Percentiles rank a stretch among this genome's conserved stretches.
Evolutionary conservation across 1,140 invertebrate genomes (phyloP).

Genomic region (Drosophila santomea): DNA sequence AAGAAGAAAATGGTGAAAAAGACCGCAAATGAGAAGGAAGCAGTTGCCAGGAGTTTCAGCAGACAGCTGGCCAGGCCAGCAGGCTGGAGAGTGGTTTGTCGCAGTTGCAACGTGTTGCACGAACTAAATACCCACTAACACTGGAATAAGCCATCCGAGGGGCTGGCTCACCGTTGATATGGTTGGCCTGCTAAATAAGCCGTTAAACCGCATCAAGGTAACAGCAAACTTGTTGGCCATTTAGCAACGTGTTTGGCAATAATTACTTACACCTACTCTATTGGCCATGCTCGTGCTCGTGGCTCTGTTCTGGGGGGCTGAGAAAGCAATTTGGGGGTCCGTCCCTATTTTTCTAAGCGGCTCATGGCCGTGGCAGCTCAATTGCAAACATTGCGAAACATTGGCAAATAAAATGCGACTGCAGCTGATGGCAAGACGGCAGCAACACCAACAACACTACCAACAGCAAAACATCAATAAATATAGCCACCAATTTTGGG

Average conservation of each 20-base stretch:
- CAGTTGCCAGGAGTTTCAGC: slow-evolving; percentile 30
- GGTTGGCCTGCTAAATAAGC: slow-evolving; percentile 42
- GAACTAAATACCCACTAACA: slow-evolving; percentile 78
- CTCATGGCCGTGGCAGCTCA: slow-evolving; percentile 56
- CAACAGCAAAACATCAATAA: slow-evolving; percentile 25
- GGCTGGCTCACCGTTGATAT: background rate
- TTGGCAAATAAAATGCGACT: slow-evolving; percentile 66
- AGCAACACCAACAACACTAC: slow-evolving; percentile 9
- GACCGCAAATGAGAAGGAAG: slow-evolving; percentile 66
- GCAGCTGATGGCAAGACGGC: slow-evolving; percentile 27
- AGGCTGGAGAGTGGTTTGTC: slow-evolving; percentile 2
- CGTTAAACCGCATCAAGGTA: slow-evolving; percentile 63
- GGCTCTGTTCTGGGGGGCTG: slow-evolving; percentile 44
- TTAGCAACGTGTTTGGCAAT: slow-evolving; percentile 21
- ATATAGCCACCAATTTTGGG: slow-evolving; percentile 62
- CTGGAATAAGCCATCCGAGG: slow-evolving; percentile 12
- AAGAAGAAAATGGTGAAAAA: slow-evolving; percentile 47
- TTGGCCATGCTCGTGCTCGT: slow-evolving; percentile 27
- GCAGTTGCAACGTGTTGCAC: slow-evolving; percentile 61
- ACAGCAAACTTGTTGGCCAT: slow-evolving; percentile 5
- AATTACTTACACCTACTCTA: slow-evolving; percentile 9
- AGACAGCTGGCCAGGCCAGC: background rate
- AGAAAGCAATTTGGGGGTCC: slow-evolving; percentile 38
- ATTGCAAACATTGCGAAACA: slow-evolving; percentile 73
- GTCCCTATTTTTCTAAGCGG: slow-evolving; percentile 37